These are phyloP conservation scores for Cranoglanis bouderius DNA, from an alignment of 2,113 vertebrate species.

Conservation along the genomic window DNA sequence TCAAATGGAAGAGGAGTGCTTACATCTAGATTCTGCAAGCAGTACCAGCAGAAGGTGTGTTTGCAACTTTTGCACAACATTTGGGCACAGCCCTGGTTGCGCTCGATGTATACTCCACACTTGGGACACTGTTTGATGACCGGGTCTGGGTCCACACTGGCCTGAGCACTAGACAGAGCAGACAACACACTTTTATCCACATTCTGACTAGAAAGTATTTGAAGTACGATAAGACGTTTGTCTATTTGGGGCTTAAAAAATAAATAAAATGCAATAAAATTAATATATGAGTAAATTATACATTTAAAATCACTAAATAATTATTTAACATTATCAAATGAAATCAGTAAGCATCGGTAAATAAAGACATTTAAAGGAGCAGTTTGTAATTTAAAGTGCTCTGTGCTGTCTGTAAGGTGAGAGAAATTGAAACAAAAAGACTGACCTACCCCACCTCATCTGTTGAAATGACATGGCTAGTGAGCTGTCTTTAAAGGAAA, in stretches of 20 bases:
- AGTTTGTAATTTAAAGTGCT: not conserved
- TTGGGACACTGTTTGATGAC: slow-evolving; percentile 92
- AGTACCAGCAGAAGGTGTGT: slow-evolving; percentile 98
- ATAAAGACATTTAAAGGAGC: not conserved
- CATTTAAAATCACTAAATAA: not conserved
- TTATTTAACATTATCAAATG: not conserved
- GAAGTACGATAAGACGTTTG: not conserved
- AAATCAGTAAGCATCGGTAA: not conserved
- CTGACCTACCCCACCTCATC: not conserved
- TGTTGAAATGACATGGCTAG: not conserved
- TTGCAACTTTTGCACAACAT: slow-evolving; percentile 99
- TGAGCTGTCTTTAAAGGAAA: not conserved
- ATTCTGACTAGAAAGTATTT: not conserved
- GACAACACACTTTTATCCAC: not conserved
- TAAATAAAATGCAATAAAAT: not conserved
- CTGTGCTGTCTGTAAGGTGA: not conserved
- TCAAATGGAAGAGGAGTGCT: slow-evolving; percentile 64
- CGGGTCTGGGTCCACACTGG: slow-evolving; percentile 71
- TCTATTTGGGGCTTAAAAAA: not conserved
- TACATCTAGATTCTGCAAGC: slow-evolving; percentile 92
- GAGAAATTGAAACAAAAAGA: not conserved
- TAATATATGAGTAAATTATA: not conserved
- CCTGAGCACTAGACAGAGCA: slow-evolving; percentile 52
- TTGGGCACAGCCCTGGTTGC: slow-evolving; percentile 96
- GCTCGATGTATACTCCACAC: slow-evolving; percentile 90